Conservation (phyloP, 2,888 invertebrate species). For the Nephrotoma guestfalica region DNA sequence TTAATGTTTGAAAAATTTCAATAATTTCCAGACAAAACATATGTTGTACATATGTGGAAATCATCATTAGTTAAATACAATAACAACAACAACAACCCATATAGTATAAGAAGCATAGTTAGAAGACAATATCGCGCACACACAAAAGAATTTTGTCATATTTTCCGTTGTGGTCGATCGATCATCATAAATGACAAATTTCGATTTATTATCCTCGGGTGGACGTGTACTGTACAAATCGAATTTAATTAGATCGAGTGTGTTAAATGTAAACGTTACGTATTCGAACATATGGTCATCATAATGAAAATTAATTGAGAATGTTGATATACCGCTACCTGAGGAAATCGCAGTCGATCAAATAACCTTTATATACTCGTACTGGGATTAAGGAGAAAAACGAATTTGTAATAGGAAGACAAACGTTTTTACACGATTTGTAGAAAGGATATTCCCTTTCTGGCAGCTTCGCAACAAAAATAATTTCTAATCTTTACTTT, state of each 20-base stretch:
- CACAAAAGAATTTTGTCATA: not conserved
- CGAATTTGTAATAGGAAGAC: not conserved
- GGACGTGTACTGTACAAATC: not conserved
- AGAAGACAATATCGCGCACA: not conserved
- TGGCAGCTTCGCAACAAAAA: not conserved
- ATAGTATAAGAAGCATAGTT: not conserved
- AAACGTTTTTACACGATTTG: no score
- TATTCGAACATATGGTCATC: not conserved
- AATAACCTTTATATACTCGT: not conserved
- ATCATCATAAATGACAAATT: not conserved
- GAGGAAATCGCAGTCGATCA: not conserved
- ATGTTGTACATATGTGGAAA: slow-evolving; percentile 3
- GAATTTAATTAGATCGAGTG: not conserved
- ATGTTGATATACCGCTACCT: not conserved
- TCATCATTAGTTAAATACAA: not conserved
- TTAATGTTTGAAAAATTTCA: not conserved
- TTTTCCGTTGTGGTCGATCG: not conserved
- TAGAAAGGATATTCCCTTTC: not conserved
- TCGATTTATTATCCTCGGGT: not conserved
- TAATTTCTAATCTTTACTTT: not conserved
- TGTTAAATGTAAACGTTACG: no score
- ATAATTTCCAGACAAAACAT: slow-evolving; percentile 4
- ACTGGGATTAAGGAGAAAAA: not conserved
- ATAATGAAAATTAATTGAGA: not conserved
- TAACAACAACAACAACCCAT: not conserved